Percentiles rank a stretch among this genome's conserved stretches.
phyloP scores from a whole-genome alignment of 2,888 invertebrate species.

The Volucella inanis region DNA sequence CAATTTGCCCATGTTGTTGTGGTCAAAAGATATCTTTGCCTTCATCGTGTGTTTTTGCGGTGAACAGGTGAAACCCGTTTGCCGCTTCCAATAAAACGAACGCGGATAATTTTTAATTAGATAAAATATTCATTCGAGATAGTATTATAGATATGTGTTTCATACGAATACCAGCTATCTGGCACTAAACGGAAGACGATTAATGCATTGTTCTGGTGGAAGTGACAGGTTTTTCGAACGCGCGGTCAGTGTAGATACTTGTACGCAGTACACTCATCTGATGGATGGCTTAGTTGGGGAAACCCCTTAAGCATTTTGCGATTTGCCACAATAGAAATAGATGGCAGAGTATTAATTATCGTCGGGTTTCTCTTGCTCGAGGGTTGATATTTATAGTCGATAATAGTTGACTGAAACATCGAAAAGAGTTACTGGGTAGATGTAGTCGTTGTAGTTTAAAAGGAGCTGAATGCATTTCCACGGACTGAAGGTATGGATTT shows the following conservation, averaged over 20 bases:
- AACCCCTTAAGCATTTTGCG: constrained; percentile 48
- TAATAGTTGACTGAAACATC: constrained; percentile 29
- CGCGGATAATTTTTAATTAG: constrained; percentile 68
- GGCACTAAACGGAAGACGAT: constrained; percentile 57
- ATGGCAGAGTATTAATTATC: constrained; percentile 65
- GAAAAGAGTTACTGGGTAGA: constrained; percentile 14
- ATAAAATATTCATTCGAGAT: constrained; percentile 32
- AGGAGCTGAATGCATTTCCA: constrained; percentile 6
- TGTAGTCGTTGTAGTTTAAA: not conserved
- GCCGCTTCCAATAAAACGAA: constrained; percentile 62
- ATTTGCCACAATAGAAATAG: constrained; percentile 47
- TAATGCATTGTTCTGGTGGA: constrained; percentile 49
- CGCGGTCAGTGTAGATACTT: not conserved
- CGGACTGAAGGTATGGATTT: constrained; percentile 26
- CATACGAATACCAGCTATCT: not conserved
- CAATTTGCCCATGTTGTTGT: not conserved
- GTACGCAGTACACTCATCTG: constrained; percentile 15
- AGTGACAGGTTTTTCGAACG: constrained; percentile 55
- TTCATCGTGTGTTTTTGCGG: not conserved
- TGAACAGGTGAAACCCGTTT: constrained; percentile 60
- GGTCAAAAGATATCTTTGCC: constrained; percentile 17
- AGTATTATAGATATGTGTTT: not conserved
- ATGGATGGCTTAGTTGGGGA: constrained; percentile 38
- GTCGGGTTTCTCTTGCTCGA: constrained; percentile 8
- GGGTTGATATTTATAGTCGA: constrained; percentile 57